Conservation (phyloP, 2,113 vertebrate genomes). For the Hyla sarda region DNA sequence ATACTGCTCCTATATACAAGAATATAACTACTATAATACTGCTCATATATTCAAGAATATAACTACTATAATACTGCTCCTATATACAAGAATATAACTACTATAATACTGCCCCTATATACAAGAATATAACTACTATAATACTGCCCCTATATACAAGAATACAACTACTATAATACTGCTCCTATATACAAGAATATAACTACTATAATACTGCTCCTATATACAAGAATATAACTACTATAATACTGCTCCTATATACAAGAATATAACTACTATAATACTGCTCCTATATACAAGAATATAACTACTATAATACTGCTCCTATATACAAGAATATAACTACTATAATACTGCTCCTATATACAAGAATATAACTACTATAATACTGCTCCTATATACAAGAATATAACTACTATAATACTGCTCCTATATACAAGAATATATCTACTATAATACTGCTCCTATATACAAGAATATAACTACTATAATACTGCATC, state of each 20-base stretch:
- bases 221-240: no score
- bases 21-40: conserved; percentile 19
- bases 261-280: conserved; percentile 8
- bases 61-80: conserved; percentile 10
- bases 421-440: background rate
- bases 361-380: no score
- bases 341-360: background rate
- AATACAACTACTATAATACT: background rate
- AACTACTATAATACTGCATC: background rate
- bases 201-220: no score
- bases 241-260: background rate
- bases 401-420: no score
- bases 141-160: background rate
- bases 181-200: background rate
- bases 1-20: background rate
- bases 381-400: no score
- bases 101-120: background rate
- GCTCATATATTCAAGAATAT: background rate
- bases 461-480: background rate
- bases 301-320: background rate
- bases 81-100: conserved; percentile 1
- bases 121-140: conserved; percentile 1
- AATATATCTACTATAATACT: background rate
- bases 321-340: background rate
- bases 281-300: conserved; percentile 1